Conservation (phyloP, 2,113 vertebrate species). For the Perca fluviatilis region DNA sequence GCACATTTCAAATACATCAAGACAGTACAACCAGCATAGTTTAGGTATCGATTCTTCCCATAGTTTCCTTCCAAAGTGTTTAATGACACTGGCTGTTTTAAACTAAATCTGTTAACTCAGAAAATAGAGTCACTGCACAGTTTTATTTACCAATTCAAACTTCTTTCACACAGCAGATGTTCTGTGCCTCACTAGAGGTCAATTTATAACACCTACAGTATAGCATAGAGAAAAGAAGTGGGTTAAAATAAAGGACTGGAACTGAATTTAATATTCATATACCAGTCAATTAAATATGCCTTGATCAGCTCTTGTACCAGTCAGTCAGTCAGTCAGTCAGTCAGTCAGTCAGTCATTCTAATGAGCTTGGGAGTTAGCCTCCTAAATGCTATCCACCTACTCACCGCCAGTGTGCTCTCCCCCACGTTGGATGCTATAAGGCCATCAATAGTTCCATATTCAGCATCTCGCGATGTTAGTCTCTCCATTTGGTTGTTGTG, state of each 20-base stretch:
- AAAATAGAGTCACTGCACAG: background rate
- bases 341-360: background rate
- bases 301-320: background rate
- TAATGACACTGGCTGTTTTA: background rate
- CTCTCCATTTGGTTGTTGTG: constrained; percentile 94
- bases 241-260: constrained; percentile 8
- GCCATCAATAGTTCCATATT: constrained; percentile 96
- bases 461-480: constrained; percentile 92
- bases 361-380: background rate
- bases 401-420: constrained; percentile 97
- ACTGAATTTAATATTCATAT: constrained; percentile 18
- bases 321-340: too few species aligned
- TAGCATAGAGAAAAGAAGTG: background rate
- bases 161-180: background rate
- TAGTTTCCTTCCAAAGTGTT: background rate
- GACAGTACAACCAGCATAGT: background rate
- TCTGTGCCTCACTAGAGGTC: background rate
- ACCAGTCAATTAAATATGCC: constrained; percentile 10
- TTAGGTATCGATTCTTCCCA: background rate
- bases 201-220: background rate
- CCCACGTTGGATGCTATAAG: constrained; percentile 98
- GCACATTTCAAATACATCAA: background rate
- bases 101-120: background rate
- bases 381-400: constrained; percentile 60
- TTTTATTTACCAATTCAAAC: background rate